A percentile compares a stretch with the other conserved stretches of the same genome.
Conservation (phyloP, 2,113 vertebrate species). For the Gobius niger region DNA sequence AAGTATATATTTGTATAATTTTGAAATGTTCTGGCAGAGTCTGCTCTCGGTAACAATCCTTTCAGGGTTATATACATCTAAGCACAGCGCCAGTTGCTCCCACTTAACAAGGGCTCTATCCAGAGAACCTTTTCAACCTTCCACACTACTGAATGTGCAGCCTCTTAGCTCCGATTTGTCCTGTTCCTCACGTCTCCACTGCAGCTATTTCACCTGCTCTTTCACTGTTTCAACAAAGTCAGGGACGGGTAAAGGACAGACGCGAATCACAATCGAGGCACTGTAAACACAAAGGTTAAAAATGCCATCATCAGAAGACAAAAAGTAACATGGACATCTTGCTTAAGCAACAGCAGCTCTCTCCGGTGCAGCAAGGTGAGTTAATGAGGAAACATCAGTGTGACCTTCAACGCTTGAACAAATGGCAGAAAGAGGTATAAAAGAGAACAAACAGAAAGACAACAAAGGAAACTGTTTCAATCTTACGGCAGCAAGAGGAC, state of each 20-base stretch:
- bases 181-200: neutral
- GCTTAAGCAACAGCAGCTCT: neutral
- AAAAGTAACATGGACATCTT: neutral
- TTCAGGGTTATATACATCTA: neutral
- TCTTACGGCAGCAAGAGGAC: too few relatives aligned
- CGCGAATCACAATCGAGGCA: slow-evolving; percentile 22
- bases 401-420: neutral
- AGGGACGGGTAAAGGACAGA: slow-evolving; percentile 17
- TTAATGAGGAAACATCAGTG: neutral
- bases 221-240: slow-evolving; percentile 17
- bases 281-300: slow-evolving; percentile 27
- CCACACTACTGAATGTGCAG: neutral
- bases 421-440: neutral
- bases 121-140: neutral
- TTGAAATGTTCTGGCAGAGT: neutral
- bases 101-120: neutral
- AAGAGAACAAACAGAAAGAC: neutral
- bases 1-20: too few relatives aligned
- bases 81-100: neutral
- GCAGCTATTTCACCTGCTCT: neutral
- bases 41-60: neutral
- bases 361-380: neutral
- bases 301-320: slow-evolving; percentile 9
- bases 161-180: neutral
- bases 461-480: neutral